phyloP scores from a whole-genome alignment of 1,140 invertebrate species.

The Apolygus lucorum region DNA sequence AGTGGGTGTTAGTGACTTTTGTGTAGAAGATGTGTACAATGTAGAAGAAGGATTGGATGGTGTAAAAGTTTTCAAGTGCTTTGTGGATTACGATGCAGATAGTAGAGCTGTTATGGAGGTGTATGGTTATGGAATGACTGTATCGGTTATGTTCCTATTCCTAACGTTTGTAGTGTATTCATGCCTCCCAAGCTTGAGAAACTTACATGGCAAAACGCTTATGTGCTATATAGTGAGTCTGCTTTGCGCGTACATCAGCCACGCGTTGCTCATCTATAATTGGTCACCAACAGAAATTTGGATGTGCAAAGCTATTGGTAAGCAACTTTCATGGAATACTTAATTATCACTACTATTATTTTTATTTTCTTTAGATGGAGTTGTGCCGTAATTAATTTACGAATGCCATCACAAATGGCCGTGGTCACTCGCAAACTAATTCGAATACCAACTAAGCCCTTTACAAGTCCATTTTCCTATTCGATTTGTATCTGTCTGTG shows the following conservation, averaged over 20 bases:
- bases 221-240: slow-evolving; percentile 57
- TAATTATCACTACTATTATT: too few species aligned
- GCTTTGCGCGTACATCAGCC: slow-evolving; percentile 45
- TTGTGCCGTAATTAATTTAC: too few species aligned
- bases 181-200: slow-evolving; percentile 51
- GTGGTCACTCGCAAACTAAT: too few species aligned
- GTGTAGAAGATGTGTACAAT: slow-evolving; percentile 20
- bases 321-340: neutral
- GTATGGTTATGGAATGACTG: slow-evolving; percentile 37
- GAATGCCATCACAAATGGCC: too few species aligned
- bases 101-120: neutral
- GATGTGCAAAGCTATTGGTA: slow-evolving; percentile 15
- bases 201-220: slow-evolving; percentile 59
- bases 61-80: slow-evolving; percentile 26
- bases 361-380: too few species aligned
- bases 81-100: slow-evolving; percentile 7
- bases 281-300: too few species aligned
- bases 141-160: slow-evolving; percentile 51
- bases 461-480: too few species aligned
- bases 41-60: neutral
- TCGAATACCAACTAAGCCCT: too few species aligned
- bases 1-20: slow-evolving; percentile 15
- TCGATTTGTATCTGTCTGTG: too few species aligned
- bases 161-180: slow-evolving; percentile 55
- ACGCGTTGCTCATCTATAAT: slow-evolving; percentile 35